phyloP scores from a whole-genome alignment of 2,113 vertebrate genomes.

The Potamarius usumacintae region DNA sequence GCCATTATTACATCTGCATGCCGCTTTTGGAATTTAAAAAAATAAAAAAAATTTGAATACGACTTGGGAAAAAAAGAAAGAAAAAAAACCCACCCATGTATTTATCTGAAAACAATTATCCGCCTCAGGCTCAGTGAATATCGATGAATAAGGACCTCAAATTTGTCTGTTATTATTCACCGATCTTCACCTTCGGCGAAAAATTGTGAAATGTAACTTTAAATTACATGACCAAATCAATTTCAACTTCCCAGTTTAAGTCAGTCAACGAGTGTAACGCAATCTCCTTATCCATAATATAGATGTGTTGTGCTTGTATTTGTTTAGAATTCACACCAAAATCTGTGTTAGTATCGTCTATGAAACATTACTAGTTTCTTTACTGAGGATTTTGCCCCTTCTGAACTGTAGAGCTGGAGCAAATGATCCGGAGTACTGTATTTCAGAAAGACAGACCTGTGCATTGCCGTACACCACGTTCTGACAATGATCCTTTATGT shows the following conservation, averaged over 20 bases:
- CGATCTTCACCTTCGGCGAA: too few relatives aligned
- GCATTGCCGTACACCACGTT: conserved; percentile 89
- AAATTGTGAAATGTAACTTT: too few relatives aligned
- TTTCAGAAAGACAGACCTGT: conserved; percentile 74
- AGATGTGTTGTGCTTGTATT: not conserved
- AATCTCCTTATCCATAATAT: not conserved
- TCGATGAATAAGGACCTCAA: too few relatives aligned
- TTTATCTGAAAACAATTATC: too few relatives aligned
- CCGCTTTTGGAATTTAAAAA: too few relatives aligned
- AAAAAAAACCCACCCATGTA: too few relatives aligned
- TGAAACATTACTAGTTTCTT: not conserved
- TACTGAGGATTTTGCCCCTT: not conserved
- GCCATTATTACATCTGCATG: too few relatives aligned
- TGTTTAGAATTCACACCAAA: not conserved
- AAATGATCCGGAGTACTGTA: not conserved
- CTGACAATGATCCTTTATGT: conserved; percentile 86
- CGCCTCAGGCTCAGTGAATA: too few relatives aligned
- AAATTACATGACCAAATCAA: not conserved
- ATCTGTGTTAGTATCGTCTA: not conserved
- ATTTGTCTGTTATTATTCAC: too few relatives aligned
- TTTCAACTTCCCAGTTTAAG: not conserved
- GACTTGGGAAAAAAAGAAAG: too few relatives aligned
- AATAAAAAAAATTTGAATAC: too few relatives aligned
- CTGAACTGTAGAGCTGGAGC: not conserved
- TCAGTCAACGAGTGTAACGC: not conserved